Evolutionary conservation across 2,888 invertebrate genomes (phyloP), one percentile per base, ranked within the genome.

Genomic region (Lycaena phlaeas): DNA sequence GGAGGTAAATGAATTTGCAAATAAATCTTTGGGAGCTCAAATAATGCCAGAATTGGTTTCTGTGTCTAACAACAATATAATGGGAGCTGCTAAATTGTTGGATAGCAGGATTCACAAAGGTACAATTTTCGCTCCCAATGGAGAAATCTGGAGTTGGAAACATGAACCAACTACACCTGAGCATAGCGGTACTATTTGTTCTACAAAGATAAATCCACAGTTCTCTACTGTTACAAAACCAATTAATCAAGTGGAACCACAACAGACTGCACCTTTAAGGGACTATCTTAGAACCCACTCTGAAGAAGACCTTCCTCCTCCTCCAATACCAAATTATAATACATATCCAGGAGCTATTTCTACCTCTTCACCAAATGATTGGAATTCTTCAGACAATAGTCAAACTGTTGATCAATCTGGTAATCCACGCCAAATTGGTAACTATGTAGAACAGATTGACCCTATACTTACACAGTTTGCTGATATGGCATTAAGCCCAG

Each of bases 91-190:
- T 2, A 82, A 82, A 45, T 50, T 81, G 37, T 42, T 75, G 34
- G 82, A 84, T 36, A 71, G 72, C 42, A 71, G 76, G 47, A 68
- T 79, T 34, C 82, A 84, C 44, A 85, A 82, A 45, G 85, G 85
- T 1, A 85, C 84, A 1, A 82, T 85, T 54, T 85, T 84, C 45
- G 85, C 82, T 9, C 85, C 85, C 2, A 81, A 85, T 50, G 85
- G 85, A 1, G 85, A 85, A 54, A 78, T 85, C 45, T 85, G 85
- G 85, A 81, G 82, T 50, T 85, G 85, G 85, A 79, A 82, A 54
- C 76, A 81, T 51, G 84, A 84, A 41, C 75, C 79, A 1, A 74
- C 74, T n/a, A 81, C 79, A 34, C 76, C 77, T 37, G 84, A 84
- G 53, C 76, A 71, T 36, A 81, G 77, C 49, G 78, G 81, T 14